phyloP scores from a whole-genome alignment of 2,113 vertebrate species.

The Columba livia region DNA sequence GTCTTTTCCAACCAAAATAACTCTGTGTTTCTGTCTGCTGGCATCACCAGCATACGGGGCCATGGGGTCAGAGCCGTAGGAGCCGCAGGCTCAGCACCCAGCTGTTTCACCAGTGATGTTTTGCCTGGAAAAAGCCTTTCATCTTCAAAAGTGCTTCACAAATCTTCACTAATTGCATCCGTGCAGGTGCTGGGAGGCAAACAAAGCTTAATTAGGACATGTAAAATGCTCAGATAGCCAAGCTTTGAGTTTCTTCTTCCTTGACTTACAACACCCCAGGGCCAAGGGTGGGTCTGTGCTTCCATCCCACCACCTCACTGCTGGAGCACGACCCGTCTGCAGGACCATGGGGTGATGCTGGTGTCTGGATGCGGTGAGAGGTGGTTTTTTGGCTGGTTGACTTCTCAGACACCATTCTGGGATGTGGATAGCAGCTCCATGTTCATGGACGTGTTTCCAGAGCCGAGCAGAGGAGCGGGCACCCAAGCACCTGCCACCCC shows the following conservation, averaged over 20 bases:
- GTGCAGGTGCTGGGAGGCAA: fast-evolving
- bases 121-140: background rate
- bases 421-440: too few relatives aligned
- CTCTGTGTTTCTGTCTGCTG: too few relatives aligned
- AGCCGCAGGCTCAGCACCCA: background rate
- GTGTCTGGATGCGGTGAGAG: background rate
- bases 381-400: background rate
- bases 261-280: fast-evolving
- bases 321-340: fast-evolving
- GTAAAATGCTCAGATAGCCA: background rate
- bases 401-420: background rate
- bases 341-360: fast-evolving
- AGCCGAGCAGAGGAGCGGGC: too few relatives aligned
- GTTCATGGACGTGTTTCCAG: too few relatives aligned
- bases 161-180: background rate
- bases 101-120: fast-evolving
- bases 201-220: background rate
- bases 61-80: background rate
- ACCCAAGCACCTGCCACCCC: too few relatives aligned
- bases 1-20: too few relatives aligned
- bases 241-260: background rate
- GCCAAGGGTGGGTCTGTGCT: background rate
- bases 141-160: background rate
- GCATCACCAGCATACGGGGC: too few relatives aligned
- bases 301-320: background rate